Conservation (phyloP, 2,888 invertebrate genomes). For the Pyrocoelia pectoralis region DNA sequence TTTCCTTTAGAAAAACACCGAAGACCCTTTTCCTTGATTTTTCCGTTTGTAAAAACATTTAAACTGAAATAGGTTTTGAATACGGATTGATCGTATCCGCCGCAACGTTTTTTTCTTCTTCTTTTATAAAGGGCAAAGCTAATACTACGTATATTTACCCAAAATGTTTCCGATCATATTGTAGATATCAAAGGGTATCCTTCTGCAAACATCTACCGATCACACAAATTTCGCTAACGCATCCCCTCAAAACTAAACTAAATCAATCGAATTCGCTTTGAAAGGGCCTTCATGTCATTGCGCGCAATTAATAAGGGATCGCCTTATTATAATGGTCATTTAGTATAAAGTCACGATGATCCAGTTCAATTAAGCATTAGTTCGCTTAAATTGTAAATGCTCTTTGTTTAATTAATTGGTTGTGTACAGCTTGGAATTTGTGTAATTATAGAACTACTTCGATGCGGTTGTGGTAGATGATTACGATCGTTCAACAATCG, state of each 20-base stretch:
- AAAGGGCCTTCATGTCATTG: background rate
- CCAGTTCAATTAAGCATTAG: background rate
- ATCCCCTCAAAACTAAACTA: background rate
- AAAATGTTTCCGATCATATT: constrained; percentile 1
- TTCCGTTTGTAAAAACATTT: too few relatives aligned
- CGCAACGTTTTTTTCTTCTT: background rate
- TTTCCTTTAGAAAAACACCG: too few relatives aligned
- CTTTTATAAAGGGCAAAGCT: background rate
- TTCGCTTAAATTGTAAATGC: background rate
- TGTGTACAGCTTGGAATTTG: background rate
- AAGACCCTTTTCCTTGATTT: too few relatives aligned
- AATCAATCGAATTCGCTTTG: background rate
- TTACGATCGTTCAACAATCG: too few relatives aligned
- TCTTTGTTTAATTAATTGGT: constrained; percentile 1
- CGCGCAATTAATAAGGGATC: background rate
- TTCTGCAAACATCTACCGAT: background rate
- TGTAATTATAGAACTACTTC: too few relatives aligned
- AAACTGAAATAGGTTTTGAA: too few relatives aligned
- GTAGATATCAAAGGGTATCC: background rate
- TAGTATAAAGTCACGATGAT: background rate
- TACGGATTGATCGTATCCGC: background rate
- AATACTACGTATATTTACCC: background rate
- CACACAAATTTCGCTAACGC: background rate
- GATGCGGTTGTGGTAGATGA: too few relatives aligned
- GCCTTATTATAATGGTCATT: background rate